Evolutionary conservation across 2,888 invertebrate genomes (phyloP).

Genomic region (Steinernema hermaphroditum): DNA sequence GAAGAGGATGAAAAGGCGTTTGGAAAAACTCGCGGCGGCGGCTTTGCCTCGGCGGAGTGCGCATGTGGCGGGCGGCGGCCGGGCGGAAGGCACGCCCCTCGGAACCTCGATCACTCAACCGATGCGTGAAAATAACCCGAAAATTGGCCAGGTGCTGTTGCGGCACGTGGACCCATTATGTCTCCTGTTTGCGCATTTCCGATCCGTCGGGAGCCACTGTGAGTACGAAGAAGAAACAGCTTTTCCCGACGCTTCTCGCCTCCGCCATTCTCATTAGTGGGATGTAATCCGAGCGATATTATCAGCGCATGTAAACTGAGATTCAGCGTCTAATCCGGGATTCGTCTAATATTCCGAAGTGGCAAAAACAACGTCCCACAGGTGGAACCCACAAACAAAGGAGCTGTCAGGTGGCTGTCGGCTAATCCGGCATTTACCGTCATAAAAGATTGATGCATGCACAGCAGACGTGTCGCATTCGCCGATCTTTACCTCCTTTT

Average conservation of each 20-base stretch:
- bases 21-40: conserved; percentile 22
- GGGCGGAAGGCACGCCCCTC: conserved; percentile 2
- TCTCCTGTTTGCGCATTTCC: no score
- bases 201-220: no score
- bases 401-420: conserved; percentile 3
- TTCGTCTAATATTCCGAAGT: no score
- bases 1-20: not conserved
- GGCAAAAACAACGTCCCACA: no score
- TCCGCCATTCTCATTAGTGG: no score
- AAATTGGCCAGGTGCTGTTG: conserved; percentile 1
- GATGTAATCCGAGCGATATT: conserved; percentile 4
- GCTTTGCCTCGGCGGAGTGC: conserved; percentile 2
- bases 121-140: conserved; percentile 18
- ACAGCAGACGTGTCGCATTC: no score
- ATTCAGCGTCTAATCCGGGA: not conserved
- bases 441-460: conserved; percentile 14
- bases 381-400: not conserved
- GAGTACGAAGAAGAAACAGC: no score
- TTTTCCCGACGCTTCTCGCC: no score
- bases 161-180: not conserved
- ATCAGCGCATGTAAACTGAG: not conserved
- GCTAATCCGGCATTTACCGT: conserved; percentile 6
- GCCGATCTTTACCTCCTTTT: no score
- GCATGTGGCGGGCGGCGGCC: conserved; percentile 9
- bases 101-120: conserved; percentile 12